Evolutionary conservation across 2,888 invertebrate species (phyloP).

Genomic region (Cephus sareptanus): DNA sequence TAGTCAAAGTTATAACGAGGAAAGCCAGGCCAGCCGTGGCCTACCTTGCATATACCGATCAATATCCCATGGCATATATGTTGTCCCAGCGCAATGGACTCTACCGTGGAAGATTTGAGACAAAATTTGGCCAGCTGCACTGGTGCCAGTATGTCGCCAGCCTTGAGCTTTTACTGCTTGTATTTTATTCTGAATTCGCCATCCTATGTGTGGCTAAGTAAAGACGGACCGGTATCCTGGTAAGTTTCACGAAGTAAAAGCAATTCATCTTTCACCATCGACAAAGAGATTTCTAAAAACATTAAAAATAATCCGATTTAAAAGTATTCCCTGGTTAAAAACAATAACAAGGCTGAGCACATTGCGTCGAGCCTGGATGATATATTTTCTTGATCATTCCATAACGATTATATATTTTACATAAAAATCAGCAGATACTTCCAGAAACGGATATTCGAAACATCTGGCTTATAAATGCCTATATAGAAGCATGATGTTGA

Average conservation of each 20-base stretch:
- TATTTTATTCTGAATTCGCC: conserved; percentile 19
- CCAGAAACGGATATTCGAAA: conserved; percentile 8
- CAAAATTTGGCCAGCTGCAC: conserved; percentile 39
- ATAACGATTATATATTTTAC: not conserved
- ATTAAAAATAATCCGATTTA: not conserved
- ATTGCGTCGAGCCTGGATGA: conserved; percentile 1
- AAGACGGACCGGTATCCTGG: not conserved
- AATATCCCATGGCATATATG: conserved; percentile 29
- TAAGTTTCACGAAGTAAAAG: not conserved
- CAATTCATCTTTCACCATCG: not conserved
- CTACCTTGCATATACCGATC: conserved; percentile 39
- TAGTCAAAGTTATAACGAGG: conserved; percentile 26
- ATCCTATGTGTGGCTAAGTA: not conserved
- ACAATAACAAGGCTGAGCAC: conserved; percentile 18
- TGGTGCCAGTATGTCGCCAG: conserved; percentile 46
- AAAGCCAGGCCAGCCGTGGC: conserved; percentile 42
- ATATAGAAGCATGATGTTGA: conserved; percentile 10
- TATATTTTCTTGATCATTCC: not conserved
- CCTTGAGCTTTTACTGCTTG: conserved; percentile 26
- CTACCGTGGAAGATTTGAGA: conserved; percentile 11
- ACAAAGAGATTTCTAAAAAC: not conserved
- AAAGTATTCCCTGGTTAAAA: not conserved
- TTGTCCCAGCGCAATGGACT: conserved; percentile 11
- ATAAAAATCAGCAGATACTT: not conserved
- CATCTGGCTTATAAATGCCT: conserved; percentile 10